Evolutionary conservation across 64 coral and sea anemone species (phyloP), one percentile per base, ranked within the genome.

Genomic region (Montipora sp.): DNA sequence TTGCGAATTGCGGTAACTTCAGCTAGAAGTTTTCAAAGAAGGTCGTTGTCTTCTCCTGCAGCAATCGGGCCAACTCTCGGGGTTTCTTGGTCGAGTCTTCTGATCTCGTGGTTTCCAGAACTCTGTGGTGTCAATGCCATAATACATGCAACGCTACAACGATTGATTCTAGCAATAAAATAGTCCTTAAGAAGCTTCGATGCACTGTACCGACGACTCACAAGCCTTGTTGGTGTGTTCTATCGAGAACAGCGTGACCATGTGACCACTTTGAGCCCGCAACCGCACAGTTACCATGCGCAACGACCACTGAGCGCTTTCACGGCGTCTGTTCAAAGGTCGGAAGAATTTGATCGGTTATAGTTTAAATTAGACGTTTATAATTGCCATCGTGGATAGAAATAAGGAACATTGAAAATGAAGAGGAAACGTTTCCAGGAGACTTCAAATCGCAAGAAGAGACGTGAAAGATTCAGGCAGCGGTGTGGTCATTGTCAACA

Each of bases 261-360:
- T 63, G 59, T 63, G 59, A 63, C 13, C 59, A 63, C 59, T 44
- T 46, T 77, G 75, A 77, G 75, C 75, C 75, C 75, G 75, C 75
- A 77, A 4, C 27, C 75, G 75, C 27, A 77, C 27, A 21, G 45
- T 36, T 77, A 77, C 45, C 75, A 46, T 15, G 45, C 27, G 44
- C 4, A 77, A 75, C 18, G 77, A 78, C 48, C 0, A 51, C 46
- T 5, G 49, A 78, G 49, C 13, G 5, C 15, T 78, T 53, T 16
- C 47, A 78, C 47, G 47, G 48, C 48, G 51, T 55, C 51, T 55
- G 51, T 55, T 55, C 51, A 9, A 55, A 55, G 9, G 51, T 55
- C 51, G 5, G 51, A 7, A 55, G 51, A 55, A 55, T 55, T 55
- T 55, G 51, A 55, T 55, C 51, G 51, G 51, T 55, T 9, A 55